Evolutionary conservation across 2,888 invertebrate genomes (phyloP).

Genomic region (Morpho deidamia): DNA sequence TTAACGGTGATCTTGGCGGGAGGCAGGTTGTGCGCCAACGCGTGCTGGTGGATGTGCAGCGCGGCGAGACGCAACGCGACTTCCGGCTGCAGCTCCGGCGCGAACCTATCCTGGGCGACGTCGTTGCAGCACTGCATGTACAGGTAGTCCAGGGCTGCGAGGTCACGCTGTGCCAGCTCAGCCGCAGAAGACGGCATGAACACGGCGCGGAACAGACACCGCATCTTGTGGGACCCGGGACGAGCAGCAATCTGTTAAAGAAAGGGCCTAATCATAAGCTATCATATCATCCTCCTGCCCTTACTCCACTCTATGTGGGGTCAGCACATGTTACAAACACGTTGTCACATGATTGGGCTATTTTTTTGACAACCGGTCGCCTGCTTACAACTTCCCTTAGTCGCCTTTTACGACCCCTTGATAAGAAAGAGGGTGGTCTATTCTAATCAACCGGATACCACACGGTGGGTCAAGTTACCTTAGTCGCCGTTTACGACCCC

Average conservation of each 20-base stretch:
- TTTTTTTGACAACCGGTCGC: no score
- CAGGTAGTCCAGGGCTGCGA: constrained; percentile 92
- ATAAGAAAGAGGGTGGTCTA: no score
- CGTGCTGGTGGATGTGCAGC: constrained; percentile 94
- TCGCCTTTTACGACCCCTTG: no score
- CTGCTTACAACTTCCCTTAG: no score
- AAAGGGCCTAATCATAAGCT: no score
- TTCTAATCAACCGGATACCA: no score
- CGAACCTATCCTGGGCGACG: constrained; percentile 93
- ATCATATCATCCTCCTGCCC: no score
- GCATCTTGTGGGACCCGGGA: constrained; percentile 93
- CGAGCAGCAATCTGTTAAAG: constrained; percentile 88
- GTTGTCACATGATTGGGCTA: no score
- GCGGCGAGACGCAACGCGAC: constrained; percentile 92
- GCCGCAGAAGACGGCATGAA: constrained; percentile 93
- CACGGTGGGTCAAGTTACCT: no score
- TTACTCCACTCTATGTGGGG: no score
- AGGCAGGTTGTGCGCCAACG: constrained; percentile 87
- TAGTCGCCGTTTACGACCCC: no score
- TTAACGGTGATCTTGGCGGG: constrained; percentile 91
- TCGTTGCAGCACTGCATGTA: constrained; percentile 96
- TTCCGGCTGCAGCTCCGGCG: constrained; percentile 91
- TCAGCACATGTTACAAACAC: no score
- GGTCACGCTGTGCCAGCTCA: constrained; percentile 88
- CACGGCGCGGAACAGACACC: constrained; percentile 92